phyloP scores from a whole-genome alignment of 2,113 vertebrate genomes.

The Eudyptes chrysolophus region DNA sequence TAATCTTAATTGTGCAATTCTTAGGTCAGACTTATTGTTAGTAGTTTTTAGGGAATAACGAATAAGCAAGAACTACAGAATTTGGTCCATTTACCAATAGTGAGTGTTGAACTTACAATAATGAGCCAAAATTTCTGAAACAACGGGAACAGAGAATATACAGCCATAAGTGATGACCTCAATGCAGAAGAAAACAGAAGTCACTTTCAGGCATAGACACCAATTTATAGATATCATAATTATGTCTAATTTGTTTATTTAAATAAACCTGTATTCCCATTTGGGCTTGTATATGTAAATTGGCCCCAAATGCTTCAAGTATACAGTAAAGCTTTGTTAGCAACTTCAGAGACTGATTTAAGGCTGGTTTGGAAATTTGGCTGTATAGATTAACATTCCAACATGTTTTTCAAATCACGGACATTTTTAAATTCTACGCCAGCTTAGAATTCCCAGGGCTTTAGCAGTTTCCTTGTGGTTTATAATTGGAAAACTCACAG shows the following conservation, averaged over 20 bases:
- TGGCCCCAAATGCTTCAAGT: background rate
- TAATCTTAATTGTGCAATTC: background rate
- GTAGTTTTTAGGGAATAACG: background rate
- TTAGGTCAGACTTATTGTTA: background rate
- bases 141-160: background rate
- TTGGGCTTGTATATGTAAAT: background rate
- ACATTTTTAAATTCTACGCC: background rate
- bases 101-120: background rate
- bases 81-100: background rate
- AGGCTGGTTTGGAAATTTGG: conserved; percentile 27
- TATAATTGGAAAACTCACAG: conserved; percentile 25
- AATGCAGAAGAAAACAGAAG: background rate
- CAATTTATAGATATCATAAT: background rate
- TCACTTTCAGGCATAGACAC: background rate
- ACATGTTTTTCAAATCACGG: conserved; percentile 37
- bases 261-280: background rate
- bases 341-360: background rate
- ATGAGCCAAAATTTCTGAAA: background rate
- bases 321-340: background rate
- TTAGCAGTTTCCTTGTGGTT: conserved; percentile 34
- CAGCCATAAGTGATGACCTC: background rate
- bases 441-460: conserved; percentile 21
- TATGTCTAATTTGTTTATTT: background rate
- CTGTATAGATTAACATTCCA: conserved; percentile 1
- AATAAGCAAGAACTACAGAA: background rate